Evolutionary conservation across 2,888 invertebrate genomes (phyloP).

Genomic region (Patella depressa): DNA sequence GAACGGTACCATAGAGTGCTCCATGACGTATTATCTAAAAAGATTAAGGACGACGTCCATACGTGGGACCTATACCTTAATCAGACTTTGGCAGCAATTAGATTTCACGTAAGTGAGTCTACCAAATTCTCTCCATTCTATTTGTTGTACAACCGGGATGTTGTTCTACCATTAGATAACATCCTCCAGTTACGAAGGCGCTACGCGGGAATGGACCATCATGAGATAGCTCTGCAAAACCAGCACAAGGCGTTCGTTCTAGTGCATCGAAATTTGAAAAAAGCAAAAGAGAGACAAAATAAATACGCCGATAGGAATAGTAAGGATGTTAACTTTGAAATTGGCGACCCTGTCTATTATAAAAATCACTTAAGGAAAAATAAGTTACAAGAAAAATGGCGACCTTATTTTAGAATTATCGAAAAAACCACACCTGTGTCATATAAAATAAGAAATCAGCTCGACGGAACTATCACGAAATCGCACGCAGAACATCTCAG

Average conservation of each 20-base stretch:
- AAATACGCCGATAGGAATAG: conserved; percentile 32
- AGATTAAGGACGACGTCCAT: too few relatives aligned
- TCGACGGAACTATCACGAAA: conserved; percentile 11
- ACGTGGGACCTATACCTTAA: too few relatives aligned
- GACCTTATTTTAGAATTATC: conserved; percentile 34
- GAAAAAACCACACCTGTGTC: conserved; percentile 31
- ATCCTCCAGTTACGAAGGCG: conserved; percentile 29
- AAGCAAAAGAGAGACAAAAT: conserved; percentile 30
- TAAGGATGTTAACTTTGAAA: conserved; percentile 28
- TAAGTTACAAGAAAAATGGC: conserved; percentile 38
- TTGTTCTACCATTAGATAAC: conserved; percentile 34
- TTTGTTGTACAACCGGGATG: conserved; percentile 36
- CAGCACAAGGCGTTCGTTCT: conserved; percentile 34
- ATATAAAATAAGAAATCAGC: conserved; percentile 21
- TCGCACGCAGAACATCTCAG: conserved; percentile 22
- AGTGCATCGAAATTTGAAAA: conserved; percentile 27
- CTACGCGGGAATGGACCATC: conserved; percentile 31
- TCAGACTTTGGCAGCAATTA: too few relatives aligned
- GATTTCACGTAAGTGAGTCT: neutral
- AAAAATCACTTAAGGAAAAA: conserved; percentile 26
- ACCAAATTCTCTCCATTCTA: conserved; percentile 26
- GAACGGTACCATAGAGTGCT: too few relatives aligned
- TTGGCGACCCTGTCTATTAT: conserved; percentile 38
- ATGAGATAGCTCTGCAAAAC: conserved; percentile 34
- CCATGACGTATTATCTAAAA: too few relatives aligned